A percentile compares a stretch with the other conserved stretches of the same genome.
phyloP scores from a whole-genome alignment of 2,797 vertebrate species.

The Crotalus adamanteus region DNA sequence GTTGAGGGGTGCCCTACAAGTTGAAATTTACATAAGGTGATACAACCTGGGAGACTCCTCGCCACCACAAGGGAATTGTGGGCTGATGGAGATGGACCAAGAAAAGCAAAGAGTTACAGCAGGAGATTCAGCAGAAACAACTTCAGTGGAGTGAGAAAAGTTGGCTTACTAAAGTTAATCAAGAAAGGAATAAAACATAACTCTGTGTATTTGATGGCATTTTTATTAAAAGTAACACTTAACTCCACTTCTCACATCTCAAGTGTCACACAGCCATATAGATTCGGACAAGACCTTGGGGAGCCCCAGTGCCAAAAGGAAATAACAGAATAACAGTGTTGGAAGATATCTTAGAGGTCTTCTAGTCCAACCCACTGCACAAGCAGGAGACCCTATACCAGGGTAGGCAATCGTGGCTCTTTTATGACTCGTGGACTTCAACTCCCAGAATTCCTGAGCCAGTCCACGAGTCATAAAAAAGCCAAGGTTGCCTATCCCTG shows the following conservation, averaged over 20 bases:
- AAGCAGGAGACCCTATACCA: background rate
- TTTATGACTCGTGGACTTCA: too few relatives aligned
- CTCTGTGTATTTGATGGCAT: background rate
- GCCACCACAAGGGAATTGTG: background rate
- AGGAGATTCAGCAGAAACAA: background rate
- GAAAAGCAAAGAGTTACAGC: background rate
- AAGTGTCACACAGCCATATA: background rate
- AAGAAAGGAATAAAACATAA: background rate
- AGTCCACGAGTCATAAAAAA: too few relatives aligned
- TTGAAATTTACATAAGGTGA: background rate
- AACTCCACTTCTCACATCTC: background rate
- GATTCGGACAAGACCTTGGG: background rate
- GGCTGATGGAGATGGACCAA: background rate
- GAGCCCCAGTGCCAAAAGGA: background rate
- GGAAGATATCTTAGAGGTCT: background rate
- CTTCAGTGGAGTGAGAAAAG: background rate
- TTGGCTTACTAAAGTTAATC: background rate
- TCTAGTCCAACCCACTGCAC: background rate
- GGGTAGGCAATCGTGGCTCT: too few relatives aligned
- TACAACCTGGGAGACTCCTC: background rate
- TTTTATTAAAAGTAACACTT: background rate
- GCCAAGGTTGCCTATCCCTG: too few relatives aligned
- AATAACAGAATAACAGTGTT: background rate
- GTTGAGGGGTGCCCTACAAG: background rate
- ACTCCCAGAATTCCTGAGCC: too few relatives aligned